Base-by-base conservation (phyloP, 2,888 invertebrate genomes). In the Gastracanthus pulcherrimus region DNA sequence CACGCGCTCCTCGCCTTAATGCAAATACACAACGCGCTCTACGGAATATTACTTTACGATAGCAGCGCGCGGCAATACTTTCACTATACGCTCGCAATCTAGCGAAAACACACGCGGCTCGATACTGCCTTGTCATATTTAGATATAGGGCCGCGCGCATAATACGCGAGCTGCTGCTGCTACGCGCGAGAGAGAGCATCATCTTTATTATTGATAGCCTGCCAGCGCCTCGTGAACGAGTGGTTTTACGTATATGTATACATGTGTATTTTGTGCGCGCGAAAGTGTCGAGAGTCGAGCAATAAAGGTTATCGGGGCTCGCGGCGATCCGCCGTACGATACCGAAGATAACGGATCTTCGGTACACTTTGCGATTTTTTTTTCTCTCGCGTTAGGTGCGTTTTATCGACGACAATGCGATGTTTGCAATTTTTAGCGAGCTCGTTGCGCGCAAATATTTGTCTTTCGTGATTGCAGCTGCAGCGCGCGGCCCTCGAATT, bases 1-100 rank as follows among this genome's bases (percentile, higher is more conserved):
- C n/a, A n/a, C 26, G 16, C 2, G 1, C 2, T 11, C 36, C 26
- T n/a, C 5, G 13, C 41, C 36, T 55, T 29, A 9, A 19, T 41
- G 58, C 41, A 41, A 58, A 60, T 38, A 62, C 29, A 31, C 29
- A 4, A 1, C 16, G n/a, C 5, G 38, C 16, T 41, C 41, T 36
- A 36, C 26, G 75, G 75, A 75, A 75, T 75, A 75, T 75, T 75
- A 75, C 75, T 62, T 48, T 16, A 48, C 75, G 75, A 64, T 48
- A 66, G 34, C 6, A n/a, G n/a, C 6, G 19, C 41, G 41, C 41
- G 41, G 69, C 5, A 19, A 34, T 31, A 31, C 48, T 60, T 60
- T 60, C 60, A 60, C 60, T 34, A 29, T 2, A 1, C 5, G n/a
- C 45, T 3, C 5, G n/a, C 45, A 7, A 62, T 62, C 58, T 51